Percentiles rank a stretch among this genome's conserved stretches.
These are phyloP conservation scores for Lepidonotus clava DNA, from an alignment of 2,888 invertebrate genomes.

Conservation along the genomic window DNA sequence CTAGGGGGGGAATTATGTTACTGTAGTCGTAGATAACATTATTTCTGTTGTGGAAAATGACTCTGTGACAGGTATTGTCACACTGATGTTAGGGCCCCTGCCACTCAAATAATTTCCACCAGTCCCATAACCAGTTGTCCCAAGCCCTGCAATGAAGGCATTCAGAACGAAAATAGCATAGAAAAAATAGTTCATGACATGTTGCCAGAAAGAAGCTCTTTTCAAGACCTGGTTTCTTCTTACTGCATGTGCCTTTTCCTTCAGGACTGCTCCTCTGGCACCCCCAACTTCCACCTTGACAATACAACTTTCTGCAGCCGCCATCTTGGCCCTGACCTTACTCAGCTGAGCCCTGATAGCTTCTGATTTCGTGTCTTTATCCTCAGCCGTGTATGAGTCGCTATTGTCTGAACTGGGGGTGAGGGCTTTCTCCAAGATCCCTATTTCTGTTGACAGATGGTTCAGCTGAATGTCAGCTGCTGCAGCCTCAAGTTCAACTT, in stretches of 20 bases:
- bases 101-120: background rate
- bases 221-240: constrained; percentile 32
- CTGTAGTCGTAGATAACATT: no score
- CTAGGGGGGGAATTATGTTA: no score
- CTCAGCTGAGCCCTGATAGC: background rate
- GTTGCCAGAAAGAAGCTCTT: constrained; percentile 28
- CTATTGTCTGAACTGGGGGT: background rate
- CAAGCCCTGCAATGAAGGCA: constrained; percentile 32
- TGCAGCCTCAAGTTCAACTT: background rate
- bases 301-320: background rate
- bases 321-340: background rate
- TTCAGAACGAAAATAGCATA: constrained; percentile 19
- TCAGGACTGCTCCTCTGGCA: background rate
- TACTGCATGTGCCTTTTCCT: background rate
- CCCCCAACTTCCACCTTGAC: background rate
- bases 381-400: background rate
- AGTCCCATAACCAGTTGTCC: background rate
- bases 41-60: no score
- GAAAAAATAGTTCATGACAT: constrained; percentile 10
- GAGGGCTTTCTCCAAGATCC: background rate
- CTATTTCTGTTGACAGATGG: background rate
- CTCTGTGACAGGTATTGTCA: no score
- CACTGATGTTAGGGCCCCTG: no score
- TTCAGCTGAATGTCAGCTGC: background rate
- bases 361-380: no score